Evolutionary conservation across 1,140 invertebrate species (phyloP).

Genomic region (Stegodyphus mimosarum): DNA sequence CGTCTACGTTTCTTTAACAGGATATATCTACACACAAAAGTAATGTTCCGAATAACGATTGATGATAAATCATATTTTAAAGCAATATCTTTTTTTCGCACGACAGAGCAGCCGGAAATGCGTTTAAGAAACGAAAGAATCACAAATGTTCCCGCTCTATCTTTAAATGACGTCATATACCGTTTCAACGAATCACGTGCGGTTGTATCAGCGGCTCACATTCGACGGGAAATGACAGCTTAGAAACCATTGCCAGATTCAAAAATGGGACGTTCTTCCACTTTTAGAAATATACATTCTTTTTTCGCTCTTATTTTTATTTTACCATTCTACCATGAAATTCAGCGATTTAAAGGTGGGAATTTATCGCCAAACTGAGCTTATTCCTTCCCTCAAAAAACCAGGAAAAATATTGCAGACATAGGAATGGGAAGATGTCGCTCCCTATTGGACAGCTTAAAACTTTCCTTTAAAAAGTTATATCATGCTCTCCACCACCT

Average conservation of each 20-base stretch:
- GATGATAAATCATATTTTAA: too few relatives aligned
- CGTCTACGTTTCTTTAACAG: too few relatives aligned
- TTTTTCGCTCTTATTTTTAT: background rate
- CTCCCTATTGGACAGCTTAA: background rate
- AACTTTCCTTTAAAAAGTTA: background rate
- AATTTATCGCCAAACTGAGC: background rate
- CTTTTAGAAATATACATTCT: background rate
- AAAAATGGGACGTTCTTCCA: background rate
- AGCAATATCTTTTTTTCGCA: too few relatives aligned
- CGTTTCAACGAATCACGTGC: background rate
- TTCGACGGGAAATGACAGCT: background rate
- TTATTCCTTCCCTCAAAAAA: background rate
- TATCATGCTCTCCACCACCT: too few relatives aligned
- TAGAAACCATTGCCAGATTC: slow-evolving; percentile 6
- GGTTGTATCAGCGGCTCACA: background rate
- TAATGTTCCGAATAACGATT: too few relatives aligned
- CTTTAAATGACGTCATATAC: too few relatives aligned
- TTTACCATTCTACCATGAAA: background rate
- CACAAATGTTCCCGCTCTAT: too few relatives aligned
- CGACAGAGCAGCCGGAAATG: too few relatives aligned
- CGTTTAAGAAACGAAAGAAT: too few relatives aligned
- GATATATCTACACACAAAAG: too few relatives aligned
- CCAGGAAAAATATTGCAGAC: too few relatives aligned
- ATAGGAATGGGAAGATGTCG: background rate
- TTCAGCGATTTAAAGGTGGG: background rate